Conservation (phyloP, 2,113 vertebrate genomes). For the Protobothrops mucrosquamatus region DNA sequence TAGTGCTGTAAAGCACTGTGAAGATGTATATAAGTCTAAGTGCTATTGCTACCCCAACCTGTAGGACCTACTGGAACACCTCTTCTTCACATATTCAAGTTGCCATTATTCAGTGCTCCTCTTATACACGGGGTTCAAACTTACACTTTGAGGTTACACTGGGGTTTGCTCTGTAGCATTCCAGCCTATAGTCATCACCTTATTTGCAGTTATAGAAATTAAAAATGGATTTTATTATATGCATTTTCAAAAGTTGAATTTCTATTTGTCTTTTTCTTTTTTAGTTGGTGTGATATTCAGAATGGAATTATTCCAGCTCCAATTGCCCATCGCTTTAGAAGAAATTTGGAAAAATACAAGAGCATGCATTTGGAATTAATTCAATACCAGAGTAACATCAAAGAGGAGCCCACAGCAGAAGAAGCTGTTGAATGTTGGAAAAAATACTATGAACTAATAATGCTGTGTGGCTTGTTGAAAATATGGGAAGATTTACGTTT, state of each 20-base stretch:
- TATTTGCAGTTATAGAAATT: not conserved
- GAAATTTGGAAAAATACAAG: constrained; percentile 64
- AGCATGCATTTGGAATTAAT: constrained; percentile 60
- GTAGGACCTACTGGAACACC: not conserved
- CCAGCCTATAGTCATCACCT: not conserved
- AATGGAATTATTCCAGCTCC: constrained; percentile 63
- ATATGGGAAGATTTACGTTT: constrained; percentile 64
- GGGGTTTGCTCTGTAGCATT: not conserved
- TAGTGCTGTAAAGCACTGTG: not conserved
- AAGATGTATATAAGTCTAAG: not conserved
- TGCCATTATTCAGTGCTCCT: not conserved
- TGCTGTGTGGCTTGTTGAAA: constrained; percentile 66
- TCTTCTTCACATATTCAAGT: not conserved
- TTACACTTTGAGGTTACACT: not conserved
- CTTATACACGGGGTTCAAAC: not conserved
- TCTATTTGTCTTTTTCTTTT: constrained; percentile 22
- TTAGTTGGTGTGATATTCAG: constrained; percentile 71
- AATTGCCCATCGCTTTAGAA: constrained; percentile 63
- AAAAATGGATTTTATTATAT: not conserved
- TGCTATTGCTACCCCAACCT: not conserved
- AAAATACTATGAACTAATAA: constrained; percentile 69
- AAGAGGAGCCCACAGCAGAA: constrained; percentile 60
- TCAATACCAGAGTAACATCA: constrained; percentile 64
- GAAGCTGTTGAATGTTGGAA: constrained; percentile 69
- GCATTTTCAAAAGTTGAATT: not conserved